These are phyloP conservation scores for Conistra vaccinii DNA, from an alignment of 2,888 invertebrate species.

Conservation along the genomic window DNA sequence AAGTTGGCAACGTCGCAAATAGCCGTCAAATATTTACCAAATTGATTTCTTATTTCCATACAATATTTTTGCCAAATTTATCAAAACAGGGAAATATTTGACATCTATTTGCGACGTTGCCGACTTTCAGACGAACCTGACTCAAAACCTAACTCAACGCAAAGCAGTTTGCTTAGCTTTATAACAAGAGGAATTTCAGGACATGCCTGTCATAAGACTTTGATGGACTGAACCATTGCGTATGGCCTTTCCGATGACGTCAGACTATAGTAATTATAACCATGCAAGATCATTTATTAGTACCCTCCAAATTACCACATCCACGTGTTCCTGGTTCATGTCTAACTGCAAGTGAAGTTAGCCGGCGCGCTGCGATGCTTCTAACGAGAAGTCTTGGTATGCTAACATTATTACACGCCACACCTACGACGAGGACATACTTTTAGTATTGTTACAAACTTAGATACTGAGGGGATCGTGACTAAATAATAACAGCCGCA, in stretches of 20 bases:
- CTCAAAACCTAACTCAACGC: background rate
- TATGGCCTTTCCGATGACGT: too few species aligned
- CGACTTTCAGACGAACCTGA: background rate
- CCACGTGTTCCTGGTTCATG: background rate
- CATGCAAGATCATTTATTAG: background rate
- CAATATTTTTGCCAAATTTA: too few species aligned
- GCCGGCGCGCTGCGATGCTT: constrained; percentile 48
- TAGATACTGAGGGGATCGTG: background rate
- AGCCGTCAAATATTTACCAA: too few species aligned
- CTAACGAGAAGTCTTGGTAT: constrained; percentile 56
- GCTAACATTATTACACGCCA: constrained; percentile 49
- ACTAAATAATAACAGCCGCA: too few species aligned
- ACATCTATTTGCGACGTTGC: too few species aligned
- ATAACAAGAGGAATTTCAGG: background rate
- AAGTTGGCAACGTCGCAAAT: too few species aligned
- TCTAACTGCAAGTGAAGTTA: constrained; percentile 46
- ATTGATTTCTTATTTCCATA: too few species aligned
- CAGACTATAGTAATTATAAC: background rate
- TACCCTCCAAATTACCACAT: constrained; percentile 46
- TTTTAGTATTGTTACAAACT: constrained; percentile 8
- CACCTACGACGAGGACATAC: constrained; percentile 8
- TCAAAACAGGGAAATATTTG: too few species aligned
- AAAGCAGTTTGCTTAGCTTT: background rate
- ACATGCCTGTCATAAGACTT: background rate
- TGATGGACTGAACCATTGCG: background rate